Conservation (phyloP, 2,888 invertebrate species). For the Agrochola lota region DNA sequence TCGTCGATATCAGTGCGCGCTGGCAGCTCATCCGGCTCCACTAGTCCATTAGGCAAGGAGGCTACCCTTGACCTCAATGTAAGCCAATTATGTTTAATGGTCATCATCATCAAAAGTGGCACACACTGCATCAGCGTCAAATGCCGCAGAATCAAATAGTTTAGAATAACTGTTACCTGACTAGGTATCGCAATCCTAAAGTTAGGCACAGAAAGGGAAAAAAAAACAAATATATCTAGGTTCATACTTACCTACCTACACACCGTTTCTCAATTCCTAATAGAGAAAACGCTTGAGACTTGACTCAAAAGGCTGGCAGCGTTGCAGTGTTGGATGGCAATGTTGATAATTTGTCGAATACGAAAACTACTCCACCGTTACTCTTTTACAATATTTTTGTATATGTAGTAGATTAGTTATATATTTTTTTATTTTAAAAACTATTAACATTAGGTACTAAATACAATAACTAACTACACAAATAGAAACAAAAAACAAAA, state of each 20-base stretch:
- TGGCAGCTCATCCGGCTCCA: slow-evolving; percentile 5
- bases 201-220: too few species aligned
- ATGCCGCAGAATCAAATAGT: not conserved
- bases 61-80: slow-evolving; percentile 31
- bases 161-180: not conserved
- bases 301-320: not conserved
- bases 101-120: not conserved
- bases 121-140: not conserved
- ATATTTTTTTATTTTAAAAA: too few species aligned
- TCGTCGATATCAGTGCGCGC: slow-evolving; percentile 6
- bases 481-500: too few species aligned
- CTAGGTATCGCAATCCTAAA: not conserved
- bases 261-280: not conserved
- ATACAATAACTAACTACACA: too few species aligned
- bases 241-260: too few species aligned
- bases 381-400: too few species aligned
- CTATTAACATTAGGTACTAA: too few species aligned
- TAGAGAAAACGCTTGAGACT: not conserved
- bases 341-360: not conserved
- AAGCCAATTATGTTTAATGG: too few species aligned
- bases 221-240: too few species aligned
- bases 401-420: too few species aligned
- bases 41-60: not conserved
- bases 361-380: too few species aligned
- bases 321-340: not conserved